Base-by-base conservation (phyloP, 1,140 invertebrate species). In the Agrilus planipennis region DNA sequence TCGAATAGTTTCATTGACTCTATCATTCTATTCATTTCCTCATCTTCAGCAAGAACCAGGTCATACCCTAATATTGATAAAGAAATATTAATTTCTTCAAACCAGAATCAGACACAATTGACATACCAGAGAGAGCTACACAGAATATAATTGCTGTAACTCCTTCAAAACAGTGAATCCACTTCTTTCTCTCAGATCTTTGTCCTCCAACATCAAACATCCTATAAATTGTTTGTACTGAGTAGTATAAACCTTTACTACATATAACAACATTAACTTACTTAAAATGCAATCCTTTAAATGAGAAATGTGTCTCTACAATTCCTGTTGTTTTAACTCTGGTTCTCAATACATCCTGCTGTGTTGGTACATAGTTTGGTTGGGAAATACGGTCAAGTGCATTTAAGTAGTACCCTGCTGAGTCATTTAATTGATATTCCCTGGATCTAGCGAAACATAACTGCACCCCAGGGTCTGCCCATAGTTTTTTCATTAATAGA, bases 231-330 rank as follows among this genome's bases (percentile, higher is more conserved):
- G 18, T 23, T 49, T 25, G 6, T 25, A 7, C 7, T 7, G 6
- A 25, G n/a, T 7, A 7, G 23, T 7, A 7, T 6, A 25, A n/a
- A 25, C 15, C 17, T n/a, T n/a, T n/a, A n/a, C n/a, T n/a, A n/a
- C n/a, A 22, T 12, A 34, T 36, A 22, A 38, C 15, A 21, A 28
- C 14, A 21, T 39, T 7, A 38, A 76, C 82, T 82, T 61, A 97
- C 91, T 98, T 98, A 75, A 99, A 99, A 77, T 98, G 95, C 64
- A 99, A 82, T 72, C 95, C 96, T 79, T 99, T 99, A 76, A 99
- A 99, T 44, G 91, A 93, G 70, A 99, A 99, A 66, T 99, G 91
- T 49, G 97, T 93, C 80, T 99, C 96, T 39, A 99, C 94, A 62
- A 99, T 99, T 49, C 96, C 96, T 59, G 96, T 99, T 45, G 96